phyloP scores from a whole-genome alignment of 2,888 invertebrate species.

The Mythimna pallens region DNA sequence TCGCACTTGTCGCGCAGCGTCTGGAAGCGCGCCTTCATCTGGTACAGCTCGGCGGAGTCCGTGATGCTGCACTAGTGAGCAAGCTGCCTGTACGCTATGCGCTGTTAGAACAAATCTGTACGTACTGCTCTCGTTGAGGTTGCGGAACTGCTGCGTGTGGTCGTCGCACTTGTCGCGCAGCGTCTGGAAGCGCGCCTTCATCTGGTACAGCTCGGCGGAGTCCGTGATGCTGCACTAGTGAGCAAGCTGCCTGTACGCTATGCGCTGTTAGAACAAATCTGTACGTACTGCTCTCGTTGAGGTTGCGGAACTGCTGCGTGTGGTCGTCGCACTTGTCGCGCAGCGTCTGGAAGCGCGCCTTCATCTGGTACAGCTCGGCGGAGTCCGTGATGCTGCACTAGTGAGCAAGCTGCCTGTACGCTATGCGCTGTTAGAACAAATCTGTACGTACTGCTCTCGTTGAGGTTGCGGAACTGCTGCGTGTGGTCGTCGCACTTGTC shows the following conservation, averaged over 20 bases:
- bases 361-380: constrained; percentile 92
- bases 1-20: constrained; percentile 82
- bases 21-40: constrained; percentile 69
- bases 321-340: constrained; percentile 89
- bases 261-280: constrained; percentile 81
- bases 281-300: constrained; percentile 79
- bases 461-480: constrained; percentile 91
- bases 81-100: constrained; percentile 75
- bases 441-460: constrained; percentile 72
- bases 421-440: constrained; percentile 85
- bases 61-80: constrained; percentile 88
- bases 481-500: constrained; percentile 91
- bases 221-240: constrained; percentile 91
- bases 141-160: constrained; percentile 92
- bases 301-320: constrained; percentile 92
- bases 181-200: no score
- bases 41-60: constrained; percentile 93
- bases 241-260: constrained; percentile 61
- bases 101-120: constrained; percentile 81
- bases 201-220: constrained; percentile 93
- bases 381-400: constrained; percentile 91
- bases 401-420: constrained; percentile 60
- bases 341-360: constrained; percentile 5
- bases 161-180: constrained; percentile 86
- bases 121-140: constrained; percentile 86